phyloP scores from a whole-genome alignment of 1,140 invertebrate genomes.

The Drosophila pruinosa region DNA sequence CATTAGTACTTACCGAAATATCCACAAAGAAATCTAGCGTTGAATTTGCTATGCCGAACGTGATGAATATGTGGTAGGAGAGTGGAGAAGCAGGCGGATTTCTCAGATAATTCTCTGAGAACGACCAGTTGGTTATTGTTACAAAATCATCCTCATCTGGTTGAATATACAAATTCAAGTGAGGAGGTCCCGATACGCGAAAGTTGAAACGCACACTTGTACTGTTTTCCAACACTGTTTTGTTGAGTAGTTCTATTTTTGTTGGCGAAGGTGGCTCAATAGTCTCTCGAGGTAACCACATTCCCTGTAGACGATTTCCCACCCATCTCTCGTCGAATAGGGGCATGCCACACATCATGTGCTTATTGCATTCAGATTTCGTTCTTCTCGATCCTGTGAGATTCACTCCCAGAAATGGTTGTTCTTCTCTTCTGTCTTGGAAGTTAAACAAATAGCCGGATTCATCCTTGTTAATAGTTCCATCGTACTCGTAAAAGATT shows the following conservation, averaged over 20 bases:
- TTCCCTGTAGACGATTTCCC: slow-evolving; percentile 6
- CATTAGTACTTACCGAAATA: neutral
- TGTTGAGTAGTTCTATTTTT: neutral
- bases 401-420: slow-evolving; percentile 82
- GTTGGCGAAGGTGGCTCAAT: neutral
- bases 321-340: slow-evolving; percentile 85
- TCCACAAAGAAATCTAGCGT: slow-evolving; percentile 85
- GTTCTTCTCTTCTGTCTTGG: slow-evolving; percentile 87
- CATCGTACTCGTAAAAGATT: slow-evolving; percentile 85
- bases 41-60: slow-evolving; percentile 73
- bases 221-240: slow-evolving; percentile 18
- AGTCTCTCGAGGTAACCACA: slow-evolving; percentile 35
- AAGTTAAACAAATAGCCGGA: slow-evolving; percentile 88
- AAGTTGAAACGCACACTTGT: slow-evolving; percentile 3
- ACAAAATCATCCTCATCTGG: slow-evolving; percentile 21
- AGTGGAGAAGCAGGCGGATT: neutral
- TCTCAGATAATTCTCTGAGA: slow-evolving; percentile 3
- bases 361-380: slow-evolving; percentile 85
- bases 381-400: slow-evolving; percentile 84
- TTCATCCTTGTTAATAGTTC: slow-evolving; percentile 83
- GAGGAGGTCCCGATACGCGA: neutral
- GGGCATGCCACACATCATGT: slow-evolving; percentile 88
- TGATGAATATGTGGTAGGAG: slow-evolving; percentile 21
- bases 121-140: slow-evolving; percentile 18
- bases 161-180: slow-evolving; percentile 18